phyloP scores from a whole-genome alignment of 2,797 vertebrate genomes.

The Channallabes apus region DNA sequence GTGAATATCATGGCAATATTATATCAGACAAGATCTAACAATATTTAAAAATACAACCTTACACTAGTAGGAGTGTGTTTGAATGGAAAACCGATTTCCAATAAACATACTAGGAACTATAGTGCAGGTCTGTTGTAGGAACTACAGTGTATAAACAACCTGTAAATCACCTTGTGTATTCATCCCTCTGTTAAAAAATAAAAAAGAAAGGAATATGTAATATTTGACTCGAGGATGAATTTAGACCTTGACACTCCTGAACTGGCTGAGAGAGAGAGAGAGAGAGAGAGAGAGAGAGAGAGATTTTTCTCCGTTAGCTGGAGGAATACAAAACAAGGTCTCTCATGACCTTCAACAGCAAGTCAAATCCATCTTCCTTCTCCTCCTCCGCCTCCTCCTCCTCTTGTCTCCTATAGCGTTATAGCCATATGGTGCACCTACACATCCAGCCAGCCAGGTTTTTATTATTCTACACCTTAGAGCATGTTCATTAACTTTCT shows the following conservation, averaged over 20 bases:
- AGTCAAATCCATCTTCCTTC: neutral
- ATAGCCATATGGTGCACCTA: neutral
- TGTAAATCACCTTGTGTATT: neutral
- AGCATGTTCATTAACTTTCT: neutral
- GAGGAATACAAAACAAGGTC: slow-evolving; percentile 2
- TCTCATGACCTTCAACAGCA: neutral
- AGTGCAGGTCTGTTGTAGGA: neutral
- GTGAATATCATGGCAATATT: neutral
- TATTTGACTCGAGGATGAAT: neutral
- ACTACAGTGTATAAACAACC: neutral
- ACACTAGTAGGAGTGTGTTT: neutral
- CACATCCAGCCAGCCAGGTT: neutral
- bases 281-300: no score
- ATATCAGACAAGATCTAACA: neutral
- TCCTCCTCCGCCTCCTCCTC: neutral
- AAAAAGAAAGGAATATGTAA: neutral
- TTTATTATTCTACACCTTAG: slow-evolving; percentile 1
- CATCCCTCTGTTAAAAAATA: neutral
- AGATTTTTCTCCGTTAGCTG: neutral
- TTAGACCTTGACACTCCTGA: neutral
- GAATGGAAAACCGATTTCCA: neutral
- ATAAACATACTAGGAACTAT: neutral
- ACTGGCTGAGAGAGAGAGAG: neutral
- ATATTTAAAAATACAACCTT: neutral
- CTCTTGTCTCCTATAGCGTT: neutral